Evolutionary conservation across 1,140 invertebrate genomes (phyloP), one percentile per base, ranked within the genome.

Genomic region (Sarcophaga peregrina): DNA sequence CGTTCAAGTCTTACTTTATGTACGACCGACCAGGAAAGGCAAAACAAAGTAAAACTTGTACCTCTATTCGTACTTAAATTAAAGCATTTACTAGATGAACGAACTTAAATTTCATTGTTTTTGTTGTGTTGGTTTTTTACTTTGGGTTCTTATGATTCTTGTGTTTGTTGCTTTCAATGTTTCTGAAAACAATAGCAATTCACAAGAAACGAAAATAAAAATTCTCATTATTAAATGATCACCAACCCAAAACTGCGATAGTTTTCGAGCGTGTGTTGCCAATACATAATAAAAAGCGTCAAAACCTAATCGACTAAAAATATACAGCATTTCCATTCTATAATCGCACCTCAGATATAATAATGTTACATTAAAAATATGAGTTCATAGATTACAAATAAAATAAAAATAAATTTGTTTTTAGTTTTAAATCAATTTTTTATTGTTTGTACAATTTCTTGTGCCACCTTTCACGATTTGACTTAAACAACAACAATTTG

Each of bases 31-130:
- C n/a, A 15, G 15, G 15, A 20, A n/a, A n/a, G 62, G 17, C 62
- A 68, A 68, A n/a, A 13, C 54, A 58, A 37, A 37, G 25, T 4
- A 37, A n/a, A n/a, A 58, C 54, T 13, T 58, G 3, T 15, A 13
- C 52, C 11, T 13, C 4, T 15, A 58, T 58, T 15, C 13, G 54
- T 58, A 58, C 54, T 58, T 58, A 58, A 58, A 58, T 58, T 58
- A 58, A 58, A 58, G 25, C 25, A 37, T 37, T 37, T 37, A 52
- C 50, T 52, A 68, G n/a, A 25, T 68, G 20, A 20, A 68, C 17
- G 62, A 68, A 68, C 17, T 68, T 68, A 68, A 68, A 20, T 68
- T 17, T n/a, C 8, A 68, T 68, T 68, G 62, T 68, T 68, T 37
- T 68, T 20, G 17, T 68, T 68, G 9, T 9, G 62, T 20, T 20